Evolutionary conservation across 2,113 vertebrate genomes (phyloP).

Genomic region (Nymphicus hollandicus): DNA sequence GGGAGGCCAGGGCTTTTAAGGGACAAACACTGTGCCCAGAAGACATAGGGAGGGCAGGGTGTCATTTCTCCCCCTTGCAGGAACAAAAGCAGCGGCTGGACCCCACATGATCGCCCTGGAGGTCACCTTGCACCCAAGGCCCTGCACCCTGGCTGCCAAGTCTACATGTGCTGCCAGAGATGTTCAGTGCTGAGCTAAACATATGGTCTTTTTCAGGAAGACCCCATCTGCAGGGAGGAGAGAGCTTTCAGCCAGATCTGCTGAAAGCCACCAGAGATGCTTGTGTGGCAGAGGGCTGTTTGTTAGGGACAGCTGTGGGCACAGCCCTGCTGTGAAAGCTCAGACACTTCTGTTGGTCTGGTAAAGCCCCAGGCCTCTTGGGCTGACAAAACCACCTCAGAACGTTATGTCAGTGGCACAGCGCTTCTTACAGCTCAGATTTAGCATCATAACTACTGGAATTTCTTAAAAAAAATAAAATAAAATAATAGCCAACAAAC

Average conservation of each 20-base stretch:
- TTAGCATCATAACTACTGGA: neutral
- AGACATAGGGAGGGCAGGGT: neutral
- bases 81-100: neutral
- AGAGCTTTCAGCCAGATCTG: accelerated
- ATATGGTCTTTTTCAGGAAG: neutral
- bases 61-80: neutral
- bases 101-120: accelerated
- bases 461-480: neutral
- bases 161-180: accelerated
- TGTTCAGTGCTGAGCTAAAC: neutral
- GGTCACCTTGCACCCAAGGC: neutral
- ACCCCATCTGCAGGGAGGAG: neutral
- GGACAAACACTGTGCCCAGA: neutral
- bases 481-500: neutral
- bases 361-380: neutral
- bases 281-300: neutral
- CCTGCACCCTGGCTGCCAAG: neutral
- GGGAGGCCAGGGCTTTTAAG: neutral
- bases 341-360: neutral
- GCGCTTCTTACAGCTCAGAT: neutral
- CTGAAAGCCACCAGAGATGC: neutral
- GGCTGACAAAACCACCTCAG: neutral
- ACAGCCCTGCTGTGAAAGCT: neutral
- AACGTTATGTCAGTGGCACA: neutral
- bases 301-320: neutral